A percentile compares a stretch with the other conserved stretches of the same genome.
These are phyloP conservation scores for Trisateles emortualis DNA, from an alignment of 2,888 invertebrate genomes.

Conservation along the genomic window DNA sequence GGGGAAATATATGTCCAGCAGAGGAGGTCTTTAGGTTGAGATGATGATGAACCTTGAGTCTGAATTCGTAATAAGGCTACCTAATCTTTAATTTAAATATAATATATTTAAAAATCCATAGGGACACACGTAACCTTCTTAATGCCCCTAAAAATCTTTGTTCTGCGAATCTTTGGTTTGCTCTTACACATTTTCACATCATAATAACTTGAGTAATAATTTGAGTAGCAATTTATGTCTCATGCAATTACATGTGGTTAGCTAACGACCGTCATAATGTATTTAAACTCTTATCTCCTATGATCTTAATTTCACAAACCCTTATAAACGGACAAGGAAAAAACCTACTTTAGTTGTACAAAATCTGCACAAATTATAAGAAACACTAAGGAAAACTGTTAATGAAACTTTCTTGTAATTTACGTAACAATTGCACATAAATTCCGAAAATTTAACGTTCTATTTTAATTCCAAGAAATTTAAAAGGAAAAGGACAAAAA, in stretches of 20 bases:
- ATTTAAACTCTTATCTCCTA: slow-evolving; percentile 20
- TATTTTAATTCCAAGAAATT: slow-evolving; percentile 9
- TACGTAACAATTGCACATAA: not conserved
- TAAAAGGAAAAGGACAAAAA: slow-evolving; percentile 5
- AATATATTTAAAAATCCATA: too few relatives aligned
- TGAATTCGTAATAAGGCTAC: too few relatives aligned
- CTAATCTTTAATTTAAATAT: too few relatives aligned
- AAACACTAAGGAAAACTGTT: slow-evolving; percentile 4
- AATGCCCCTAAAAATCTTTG: too few relatives aligned
- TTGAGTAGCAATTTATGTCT: too few relatives aligned
- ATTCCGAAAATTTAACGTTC: not conserved
- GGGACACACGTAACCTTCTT: too few relatives aligned
- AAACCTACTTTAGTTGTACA: slow-evolving; percentile 5
- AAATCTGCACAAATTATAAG: not conserved
- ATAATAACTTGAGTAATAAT: too few relatives aligned
- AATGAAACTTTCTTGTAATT: not conserved
- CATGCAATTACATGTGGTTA: not conserved
- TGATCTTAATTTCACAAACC: slow-evolving; percentile 1
- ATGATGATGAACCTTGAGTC: too few relatives aligned
- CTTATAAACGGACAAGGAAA: slow-evolving; percentile 29
- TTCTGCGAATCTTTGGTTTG: too few relatives aligned
- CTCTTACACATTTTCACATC: too few relatives aligned
- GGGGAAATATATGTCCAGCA: too few relatives aligned
- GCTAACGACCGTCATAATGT: not conserved
- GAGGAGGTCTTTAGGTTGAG: too few relatives aligned